phyloP scores from a whole-genome alignment of 2,888 invertebrate genomes.

The Drosophila mayaguana region DNA sequence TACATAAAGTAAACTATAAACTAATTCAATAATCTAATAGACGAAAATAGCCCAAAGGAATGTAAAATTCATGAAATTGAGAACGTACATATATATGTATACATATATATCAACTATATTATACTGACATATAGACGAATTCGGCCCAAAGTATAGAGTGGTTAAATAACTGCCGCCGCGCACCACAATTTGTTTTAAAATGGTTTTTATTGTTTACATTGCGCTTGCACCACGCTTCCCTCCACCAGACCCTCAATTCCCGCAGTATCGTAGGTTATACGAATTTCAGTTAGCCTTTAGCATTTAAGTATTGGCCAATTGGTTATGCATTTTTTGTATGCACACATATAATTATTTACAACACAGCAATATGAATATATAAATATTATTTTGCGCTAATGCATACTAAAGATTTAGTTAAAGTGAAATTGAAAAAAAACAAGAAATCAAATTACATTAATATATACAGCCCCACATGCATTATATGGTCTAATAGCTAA shows the following conservation, averaged over 20 bases:
- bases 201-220: conserved; percentile 56
- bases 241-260: background rate
- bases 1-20: conserved; percentile 52
- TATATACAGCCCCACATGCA: conserved; percentile 54
- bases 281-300: conserved; percentile 74
- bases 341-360: conserved; percentile 22
- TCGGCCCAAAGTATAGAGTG: conserved; percentile 38
- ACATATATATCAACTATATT: conserved; percentile 36
- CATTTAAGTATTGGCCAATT: conserved; percentile 65
- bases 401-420: conserved; percentile 60
- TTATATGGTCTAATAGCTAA: conserved; percentile 72
- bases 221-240: conserved; percentile 35
- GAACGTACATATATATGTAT: conserved; percentile 23
- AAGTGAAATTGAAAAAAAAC: conserved; percentile 52
- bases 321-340: conserved; percentile 47
- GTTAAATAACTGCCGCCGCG: conserved; percentile 61
- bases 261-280: conserved; percentile 68
- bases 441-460: conserved; percentile 66
- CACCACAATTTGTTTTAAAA: conserved; percentile 38
- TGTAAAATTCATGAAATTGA: conserved; percentile 33
- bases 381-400: conserved; percentile 38
- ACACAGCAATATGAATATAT: conserved; percentile 25
- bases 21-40: conserved; percentile 62
- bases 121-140: conserved; percentile 65
- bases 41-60: conserved; percentile 54